Evolutionary conservation across 2,113 vertebrate species (phyloP), one percentile per base, ranked within the genome.

Genomic region (Furnarius figulus): DNA sequence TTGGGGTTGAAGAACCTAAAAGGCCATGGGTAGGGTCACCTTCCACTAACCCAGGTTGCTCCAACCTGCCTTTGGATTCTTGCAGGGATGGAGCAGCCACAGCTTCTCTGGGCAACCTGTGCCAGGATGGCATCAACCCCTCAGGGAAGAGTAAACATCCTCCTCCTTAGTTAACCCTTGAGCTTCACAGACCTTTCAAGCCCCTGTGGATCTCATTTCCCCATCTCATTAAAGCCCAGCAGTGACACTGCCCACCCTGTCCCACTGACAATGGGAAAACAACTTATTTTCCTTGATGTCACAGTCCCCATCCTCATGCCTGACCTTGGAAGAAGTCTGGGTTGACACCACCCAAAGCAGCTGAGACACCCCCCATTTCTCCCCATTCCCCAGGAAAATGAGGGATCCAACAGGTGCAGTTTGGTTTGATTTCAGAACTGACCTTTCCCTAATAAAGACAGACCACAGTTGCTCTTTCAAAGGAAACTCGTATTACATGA

Each of bases 391-490:
- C 42, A 2, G 6, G 33, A 62, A 63, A 14, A 19, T 4, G 6
- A 3, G 5, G 30, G 15, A 13, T 19, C 9, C 6, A 25, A 53
- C 11, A 58, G 9, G 67, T 0, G 0, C 19, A 16, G 13, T 17
- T 56, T 63, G n/a, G 5, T 31, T 62, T 8, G 20, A 31, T 70
- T 42, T 14, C 0, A 78, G 37, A 68, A 52, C 1, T 39, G 19
- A 39, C n/a, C 23, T 52, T 79, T 49, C 40, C 52, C 37, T 31
- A 27, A 35, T 2, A 89, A 52, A 40, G 1, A 56, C 17, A 85
- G 20, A 31, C 2, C 30, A 63, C 25, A 16, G 30, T 0, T 56
- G 19, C 4, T 42, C 24, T 40, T 91, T 61, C 24, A 56, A 73
- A 70, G 14, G 6, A 16, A 73, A 73, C 13, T 70, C 40, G 31